Evolutionary conservation across 2,888 invertebrate genomes (phyloP).

Genomic region (Nymphalis c-album): DNA sequence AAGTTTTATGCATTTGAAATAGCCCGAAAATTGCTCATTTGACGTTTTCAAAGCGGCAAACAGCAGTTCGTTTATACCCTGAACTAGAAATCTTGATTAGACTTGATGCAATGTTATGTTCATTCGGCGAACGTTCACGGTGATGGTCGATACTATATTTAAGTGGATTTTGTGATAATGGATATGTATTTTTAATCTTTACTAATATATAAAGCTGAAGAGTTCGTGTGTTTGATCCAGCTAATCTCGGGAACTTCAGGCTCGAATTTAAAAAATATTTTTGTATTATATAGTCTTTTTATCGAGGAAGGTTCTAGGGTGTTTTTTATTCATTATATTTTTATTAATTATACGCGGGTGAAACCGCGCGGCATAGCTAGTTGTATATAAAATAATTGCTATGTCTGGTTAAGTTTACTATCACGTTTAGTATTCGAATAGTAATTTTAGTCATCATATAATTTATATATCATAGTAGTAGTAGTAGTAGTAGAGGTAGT

Average conservation of each 20-base stretch:
- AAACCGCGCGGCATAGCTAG: too few species aligned
- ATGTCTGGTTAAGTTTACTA: background rate
- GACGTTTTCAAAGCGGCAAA: conserved; percentile 61
- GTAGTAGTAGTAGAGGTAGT: too few species aligned
- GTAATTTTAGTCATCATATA: background rate
- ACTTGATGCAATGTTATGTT: conserved; percentile 38
- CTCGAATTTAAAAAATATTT: too few species aligned
- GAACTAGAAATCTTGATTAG: conserved; percentile 43
- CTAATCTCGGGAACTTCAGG: too few species aligned
- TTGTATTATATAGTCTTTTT: too few species aligned
- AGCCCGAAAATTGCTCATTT: conserved; percentile 72
- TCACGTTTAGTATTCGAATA: background rate
- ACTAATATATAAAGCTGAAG: too few species aligned
- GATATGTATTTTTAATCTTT: background rate
- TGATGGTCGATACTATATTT: conserved; percentile 10
- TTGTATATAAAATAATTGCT: background rate
- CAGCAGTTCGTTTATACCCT: conserved; percentile 46
- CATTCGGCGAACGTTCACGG: conserved; percentile 16
- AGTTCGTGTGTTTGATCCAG: too few species aligned
- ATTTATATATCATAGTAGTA: too few species aligned
- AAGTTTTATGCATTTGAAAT: conserved; percentile 74
- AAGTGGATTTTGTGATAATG: conserved; percentile 21
- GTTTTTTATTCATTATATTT: too few species aligned
- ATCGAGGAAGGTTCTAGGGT: too few species aligned
- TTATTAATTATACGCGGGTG: too few species aligned